Evolutionary conservation across 53 echinoderm and acorn worm species (phyloP).

Genomic region (Stichopus horrens): DNA sequence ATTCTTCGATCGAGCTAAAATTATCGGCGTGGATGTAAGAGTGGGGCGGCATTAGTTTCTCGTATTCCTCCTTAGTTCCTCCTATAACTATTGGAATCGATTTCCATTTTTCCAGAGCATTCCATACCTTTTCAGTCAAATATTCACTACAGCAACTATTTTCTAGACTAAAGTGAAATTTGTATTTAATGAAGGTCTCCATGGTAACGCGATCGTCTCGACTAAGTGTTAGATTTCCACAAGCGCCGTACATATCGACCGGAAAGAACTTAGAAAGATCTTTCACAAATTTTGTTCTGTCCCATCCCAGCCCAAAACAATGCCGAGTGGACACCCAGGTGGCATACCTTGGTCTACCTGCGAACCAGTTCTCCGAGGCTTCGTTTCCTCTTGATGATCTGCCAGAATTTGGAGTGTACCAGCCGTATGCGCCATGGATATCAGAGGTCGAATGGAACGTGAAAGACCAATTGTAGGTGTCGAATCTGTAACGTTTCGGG

Average conservation of each 20-base stretch:
- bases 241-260: too few species aligned
- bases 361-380: neutral
- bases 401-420: constrained; percentile 15
- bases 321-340: too few species aligned
- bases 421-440: constrained; percentile 24
- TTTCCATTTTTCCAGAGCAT: constrained; percentile 31
- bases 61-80: too few species aligned
- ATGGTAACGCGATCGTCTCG: neutral
- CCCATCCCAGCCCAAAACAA: too few species aligned
- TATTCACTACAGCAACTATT: too few species aligned
- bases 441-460: constrained; percentile 28
- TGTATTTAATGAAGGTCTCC: neutral
- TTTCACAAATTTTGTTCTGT: too few species aligned
- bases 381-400: neutral
- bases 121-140: too few species aligned
- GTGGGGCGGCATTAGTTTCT: constrained; percentile 25
- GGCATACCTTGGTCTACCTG: too few species aligned
- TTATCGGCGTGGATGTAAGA: constrained; percentile 44
- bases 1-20: constrained; percentile 9
- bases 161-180: constrained; percentile 27
- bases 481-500: too few species aligned
- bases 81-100: constrained; percentile 28
- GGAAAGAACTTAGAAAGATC: too few species aligned
- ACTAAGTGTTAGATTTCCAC: neutral
- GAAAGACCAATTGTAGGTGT: too few species aligned